A percentile compares a stretch with the other conserved stretches of the same genome.
phyloP scores from a whole-genome alignment of 2,797 vertebrate species.

The Enteromius fasciolatus region DNA sequence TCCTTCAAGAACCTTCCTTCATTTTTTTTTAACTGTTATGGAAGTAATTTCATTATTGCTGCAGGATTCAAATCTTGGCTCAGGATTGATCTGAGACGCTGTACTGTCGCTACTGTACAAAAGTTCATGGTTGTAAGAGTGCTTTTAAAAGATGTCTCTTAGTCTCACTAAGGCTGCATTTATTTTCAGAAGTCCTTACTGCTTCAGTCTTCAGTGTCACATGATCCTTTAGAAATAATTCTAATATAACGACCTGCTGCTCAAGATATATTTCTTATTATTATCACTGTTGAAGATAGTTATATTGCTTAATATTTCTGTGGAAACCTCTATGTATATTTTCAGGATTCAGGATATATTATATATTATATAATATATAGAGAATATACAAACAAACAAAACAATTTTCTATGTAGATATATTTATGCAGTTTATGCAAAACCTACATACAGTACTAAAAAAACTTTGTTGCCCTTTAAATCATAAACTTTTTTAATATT shows the following conservation, averaged over 20 bases:
- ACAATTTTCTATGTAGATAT: background rate
- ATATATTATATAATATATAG: too few species aligned
- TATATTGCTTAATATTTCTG: background rate
- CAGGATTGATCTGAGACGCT: background rate
- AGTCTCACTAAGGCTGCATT: background rate
- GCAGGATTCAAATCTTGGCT: background rate
- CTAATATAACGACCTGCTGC: background rate
- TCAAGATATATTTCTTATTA: background rate
- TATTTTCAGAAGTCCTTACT: background rate
- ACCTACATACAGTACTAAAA: background rate
- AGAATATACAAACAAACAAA: background rate
- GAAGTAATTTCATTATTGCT: background rate
- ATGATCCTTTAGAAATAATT: background rate
- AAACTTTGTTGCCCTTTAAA: background rate
- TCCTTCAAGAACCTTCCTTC: background rate
- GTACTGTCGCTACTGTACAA: too few species aligned
- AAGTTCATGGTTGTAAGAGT: background rate
- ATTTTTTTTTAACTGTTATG: background rate
- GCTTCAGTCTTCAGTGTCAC: background rate
- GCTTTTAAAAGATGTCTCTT: background rate
- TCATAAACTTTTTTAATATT: slow-evolving; percentile 16
- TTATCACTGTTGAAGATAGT: background rate
- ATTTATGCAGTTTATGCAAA: slow-evolving; percentile 4
- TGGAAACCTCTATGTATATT: background rate
- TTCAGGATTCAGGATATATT: too few species aligned